phyloP scores from a whole-genome alignment of 2,797 vertebrate genomes.

The Pseudochaenichthys georgianus region DNA sequence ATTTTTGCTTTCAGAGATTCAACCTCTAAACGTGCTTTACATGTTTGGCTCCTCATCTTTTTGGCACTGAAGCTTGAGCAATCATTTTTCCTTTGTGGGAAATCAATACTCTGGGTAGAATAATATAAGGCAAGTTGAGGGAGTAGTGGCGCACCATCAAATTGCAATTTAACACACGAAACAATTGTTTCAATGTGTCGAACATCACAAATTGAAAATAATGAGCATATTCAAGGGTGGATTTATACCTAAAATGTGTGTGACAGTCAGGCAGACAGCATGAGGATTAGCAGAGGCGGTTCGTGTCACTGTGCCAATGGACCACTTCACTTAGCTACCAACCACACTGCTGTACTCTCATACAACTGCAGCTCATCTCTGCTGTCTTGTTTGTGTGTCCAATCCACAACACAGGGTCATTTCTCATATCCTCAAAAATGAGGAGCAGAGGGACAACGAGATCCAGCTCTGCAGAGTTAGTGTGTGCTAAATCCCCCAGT shows the following conservation, averaged over 20 bases:
- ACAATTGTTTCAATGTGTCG: constrained; percentile 1
- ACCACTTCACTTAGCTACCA: constrained; percentile 52
- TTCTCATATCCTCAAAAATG: constrained; percentile 6
- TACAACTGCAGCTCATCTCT: constrained; percentile 18
- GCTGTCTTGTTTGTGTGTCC: constrained; percentile 16
- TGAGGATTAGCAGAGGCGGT: constrained; percentile 45
- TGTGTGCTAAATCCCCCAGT: constrained; percentile 38
- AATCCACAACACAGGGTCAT: neutral
- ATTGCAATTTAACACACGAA: constrained; percentile 21
- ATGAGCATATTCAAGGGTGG: constrained; percentile 19
- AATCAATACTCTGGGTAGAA: constrained; percentile 24
- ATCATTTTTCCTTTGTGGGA: constrained; percentile 38
- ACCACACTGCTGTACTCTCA: constrained; percentile 20
- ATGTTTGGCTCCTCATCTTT: constrained; percentile 19
- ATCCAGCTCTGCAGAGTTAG: constrained; percentile 7
- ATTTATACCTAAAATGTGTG: constrained; percentile 40
- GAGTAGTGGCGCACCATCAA: neutral
- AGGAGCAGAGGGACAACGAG: constrained; percentile 17
- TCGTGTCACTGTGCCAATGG: constrained; percentile 46
- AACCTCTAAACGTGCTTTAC: constrained; percentile 9
- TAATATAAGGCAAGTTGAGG: neutral
- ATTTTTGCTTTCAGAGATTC: constrained; percentile 16
- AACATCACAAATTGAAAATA: constrained; percentile 19
- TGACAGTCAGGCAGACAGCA: constrained; percentile 26
- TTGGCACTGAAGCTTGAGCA: constrained; percentile 29